Evolutionary conservation across 2,113 vertebrate species (phyloP).

Genomic region (Semnornis frantzii): DNA sequence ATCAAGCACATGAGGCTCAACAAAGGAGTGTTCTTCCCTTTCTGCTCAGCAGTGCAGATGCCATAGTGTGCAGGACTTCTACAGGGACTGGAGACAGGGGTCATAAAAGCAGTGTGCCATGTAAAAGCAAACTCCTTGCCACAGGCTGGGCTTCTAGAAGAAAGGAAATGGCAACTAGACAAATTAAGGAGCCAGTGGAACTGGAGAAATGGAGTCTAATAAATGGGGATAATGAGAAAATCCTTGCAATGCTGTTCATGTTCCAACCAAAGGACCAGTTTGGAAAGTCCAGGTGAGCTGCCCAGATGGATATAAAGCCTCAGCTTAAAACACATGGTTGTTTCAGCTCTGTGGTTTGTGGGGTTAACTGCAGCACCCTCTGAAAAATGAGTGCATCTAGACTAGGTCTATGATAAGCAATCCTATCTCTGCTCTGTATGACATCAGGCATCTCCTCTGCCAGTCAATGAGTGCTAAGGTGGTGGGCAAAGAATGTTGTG

Average conservation of each 20-base stretch:
- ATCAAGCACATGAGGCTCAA: constrained; percentile 54
- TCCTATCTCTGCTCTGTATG: too few species aligned
- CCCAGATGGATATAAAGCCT: background rate
- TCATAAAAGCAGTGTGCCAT: background rate
- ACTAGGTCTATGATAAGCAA: background rate
- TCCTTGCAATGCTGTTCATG: background rate
- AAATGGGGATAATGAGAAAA: background rate
- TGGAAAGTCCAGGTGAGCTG: background rate
- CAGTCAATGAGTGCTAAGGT: background rate
- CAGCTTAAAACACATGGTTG: accelerated
- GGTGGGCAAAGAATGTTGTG: background rate
- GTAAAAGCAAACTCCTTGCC: background rate
- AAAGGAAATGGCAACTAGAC: background rate
- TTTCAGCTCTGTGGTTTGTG: background rate
- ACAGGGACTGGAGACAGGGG: background rate
- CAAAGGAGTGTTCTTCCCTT: constrained; percentile 61
- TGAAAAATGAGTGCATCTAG: background rate
- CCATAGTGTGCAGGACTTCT: background rate
- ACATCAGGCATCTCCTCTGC: background rate
- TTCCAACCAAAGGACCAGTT: background rate
- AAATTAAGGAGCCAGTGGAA: background rate
- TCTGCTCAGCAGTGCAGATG: constrained; percentile 47
- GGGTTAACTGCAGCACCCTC: background rate
- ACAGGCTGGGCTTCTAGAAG: background rate
- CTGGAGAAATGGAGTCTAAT: background rate